These are phyloP conservation scores for Apotomis capreana DNA, from an alignment of 2,888 invertebrate species.

Conservation along the genomic window DNA sequence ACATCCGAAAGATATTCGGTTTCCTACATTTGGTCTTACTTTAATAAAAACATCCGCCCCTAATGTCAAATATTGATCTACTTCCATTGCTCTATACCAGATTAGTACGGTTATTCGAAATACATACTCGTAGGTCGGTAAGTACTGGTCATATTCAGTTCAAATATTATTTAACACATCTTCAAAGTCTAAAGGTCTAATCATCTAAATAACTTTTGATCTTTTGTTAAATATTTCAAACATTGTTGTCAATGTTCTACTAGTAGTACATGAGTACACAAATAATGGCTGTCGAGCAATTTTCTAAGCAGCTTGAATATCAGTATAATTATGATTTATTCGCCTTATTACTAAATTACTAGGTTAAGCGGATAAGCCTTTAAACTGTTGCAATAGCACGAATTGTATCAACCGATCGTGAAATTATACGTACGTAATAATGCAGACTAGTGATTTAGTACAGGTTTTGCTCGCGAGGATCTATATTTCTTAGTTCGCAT, in stretches of 20 bases:
- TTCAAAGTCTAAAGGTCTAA: not conserved
- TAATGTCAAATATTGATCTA: not conserved
- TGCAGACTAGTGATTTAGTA: slow-evolving; percentile 80
- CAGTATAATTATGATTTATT: slow-evolving; percentile 38
- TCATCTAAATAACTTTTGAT: not conserved
- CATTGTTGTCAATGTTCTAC: not conserved
- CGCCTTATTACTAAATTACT: slow-evolving; percentile 38
- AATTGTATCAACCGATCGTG: slow-evolving; percentile 53
- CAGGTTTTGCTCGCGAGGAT: slow-evolving; percentile 78
- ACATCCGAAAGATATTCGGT: not conserved
- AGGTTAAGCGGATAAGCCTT: slow-evolving; percentile 39
- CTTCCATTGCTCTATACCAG: not conserved
- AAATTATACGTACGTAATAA: slow-evolving; percentile 69
- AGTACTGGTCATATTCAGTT: not conserved
- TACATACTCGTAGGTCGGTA: not conserved
- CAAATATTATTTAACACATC: not conserved
- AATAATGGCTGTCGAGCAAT: not conserved
- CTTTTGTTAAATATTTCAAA: not conserved
- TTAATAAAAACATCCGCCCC: not conserved
- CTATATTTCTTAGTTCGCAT: slow-evolving; percentile 82
- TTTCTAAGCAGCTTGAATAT: slow-evolving; percentile 24
- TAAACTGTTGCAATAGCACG: slow-evolving; percentile 42
- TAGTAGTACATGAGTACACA: not conserved
- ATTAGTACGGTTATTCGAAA: not conserved
- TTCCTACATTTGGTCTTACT: not conserved